Evolutionary conservation across 2,888 invertebrate species (phyloP), one percentile per base, ranked within the genome.

Genomic region (Andrena chrysosceles): DNA sequence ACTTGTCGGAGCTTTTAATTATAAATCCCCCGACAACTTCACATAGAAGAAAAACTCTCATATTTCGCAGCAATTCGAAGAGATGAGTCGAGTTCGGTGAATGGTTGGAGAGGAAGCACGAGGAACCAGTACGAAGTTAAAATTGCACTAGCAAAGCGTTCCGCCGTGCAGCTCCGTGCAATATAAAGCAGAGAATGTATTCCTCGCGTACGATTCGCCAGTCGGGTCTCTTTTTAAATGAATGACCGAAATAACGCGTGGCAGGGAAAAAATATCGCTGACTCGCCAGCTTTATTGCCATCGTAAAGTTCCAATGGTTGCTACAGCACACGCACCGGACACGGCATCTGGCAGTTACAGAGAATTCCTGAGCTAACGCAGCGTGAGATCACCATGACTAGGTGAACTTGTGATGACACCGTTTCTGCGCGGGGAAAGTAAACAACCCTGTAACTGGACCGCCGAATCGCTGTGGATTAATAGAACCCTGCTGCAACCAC

Each of bases 311-410:
- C 73, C 16, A 56, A 42, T 49, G 80, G 72, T 52, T n/a, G 42
- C 68, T 73, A 42, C 31, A 73, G 52, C 49, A n/a, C 16, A 54
- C 10, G 60, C 81, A 31, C n/a, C 26, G 66, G n/a, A 62, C 52
- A 26, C n/a, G 16, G 23, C 56, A 59, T 79, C 80, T 71, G 74
- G 23, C 62, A 49, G 69, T 67, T 60, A 31, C 35, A 31, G 60
- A 62, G 54, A 26, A 60, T 80, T 66, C 35, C n/a, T 23, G 68
- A 33, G 49, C 73, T 48, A 81, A 81, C 80, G 42, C 72, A 66
- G 72, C 81, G 48, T 71, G 81, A 80, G 74, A 70, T 81, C 67
- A 33, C 23, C 20, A 29, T 3, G 74, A 71, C 70, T 74, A 80
- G 60, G 81, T 23, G 62, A 70, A 81, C 70, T 71, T 56, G 62